Evolutionary conservation across 2,888 invertebrate genomes (phyloP).

Genomic region (Thysanoteuthis rhombus): DNA sequence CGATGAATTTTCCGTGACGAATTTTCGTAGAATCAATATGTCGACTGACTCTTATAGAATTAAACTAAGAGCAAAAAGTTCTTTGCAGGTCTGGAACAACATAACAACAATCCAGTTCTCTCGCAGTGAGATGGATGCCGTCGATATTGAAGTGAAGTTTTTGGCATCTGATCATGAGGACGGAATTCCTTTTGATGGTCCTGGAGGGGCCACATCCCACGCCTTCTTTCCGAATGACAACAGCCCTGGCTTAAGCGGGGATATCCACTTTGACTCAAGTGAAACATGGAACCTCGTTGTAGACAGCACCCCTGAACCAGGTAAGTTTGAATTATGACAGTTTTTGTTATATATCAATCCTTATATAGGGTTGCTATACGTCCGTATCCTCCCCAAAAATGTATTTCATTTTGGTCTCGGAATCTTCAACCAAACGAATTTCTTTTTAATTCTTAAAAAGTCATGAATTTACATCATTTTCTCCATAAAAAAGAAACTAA

Average conservation of each 20-base stretch:
- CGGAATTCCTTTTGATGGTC: slow-evolving; percentile 34
- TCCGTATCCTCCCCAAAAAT: too few relatives aligned
- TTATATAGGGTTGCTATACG: too few relatives aligned
- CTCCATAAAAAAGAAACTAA: too few relatives aligned
- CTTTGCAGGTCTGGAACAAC: slow-evolving; percentile 32
- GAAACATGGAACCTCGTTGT: slow-evolving; percentile 29
- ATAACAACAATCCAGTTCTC: slow-evolving; percentile 32
- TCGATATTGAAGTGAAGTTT: slow-evolving; percentile 34
- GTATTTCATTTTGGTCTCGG: too few relatives aligned
- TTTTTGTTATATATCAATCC: background rate
- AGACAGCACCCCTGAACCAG: background rate
- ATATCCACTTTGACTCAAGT: slow-evolving; percentile 33
- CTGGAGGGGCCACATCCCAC: slow-evolving; percentile 27
- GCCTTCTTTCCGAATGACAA: slow-evolving; percentile 32
- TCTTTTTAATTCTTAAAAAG: too few relatives aligned
- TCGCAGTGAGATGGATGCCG: background rate
- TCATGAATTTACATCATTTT: too few relatives aligned
- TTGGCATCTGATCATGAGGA: slow-evolving; percentile 26
- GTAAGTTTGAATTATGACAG: background rate
- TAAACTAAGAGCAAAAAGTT: too few relatives aligned
- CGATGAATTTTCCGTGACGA: too few relatives aligned
- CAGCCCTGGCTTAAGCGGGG: background rate
- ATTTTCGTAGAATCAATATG: too few relatives aligned
- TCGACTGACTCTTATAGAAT: too few relatives aligned
- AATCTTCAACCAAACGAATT: too few relatives aligned